Evolutionary conservation across 2,113 vertebrate genomes (phyloP).

Genomic region (Haplochromis burtoni): DNA sequence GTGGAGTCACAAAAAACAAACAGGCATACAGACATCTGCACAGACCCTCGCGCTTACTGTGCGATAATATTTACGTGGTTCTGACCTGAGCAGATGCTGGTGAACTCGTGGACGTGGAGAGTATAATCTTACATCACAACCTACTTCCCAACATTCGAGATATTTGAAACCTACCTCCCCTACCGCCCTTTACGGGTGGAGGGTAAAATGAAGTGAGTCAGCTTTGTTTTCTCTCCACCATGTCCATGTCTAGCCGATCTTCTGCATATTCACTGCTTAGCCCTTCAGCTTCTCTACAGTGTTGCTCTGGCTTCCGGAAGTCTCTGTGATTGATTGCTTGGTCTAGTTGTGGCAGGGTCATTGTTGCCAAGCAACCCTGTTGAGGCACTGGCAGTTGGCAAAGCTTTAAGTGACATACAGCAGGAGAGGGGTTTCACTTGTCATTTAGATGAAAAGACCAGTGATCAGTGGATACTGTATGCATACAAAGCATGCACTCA

Average conservation of each 20-base stretch:
- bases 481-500: neutral
- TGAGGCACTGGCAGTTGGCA: conserved; percentile 22
- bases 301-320: conserved; percentile 32
- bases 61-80: neutral
- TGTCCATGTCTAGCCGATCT: conserved; percentile 18
- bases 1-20: neutral
- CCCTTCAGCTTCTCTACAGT: neutral
- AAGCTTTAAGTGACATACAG: conserved; percentile 5
- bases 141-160: neutral
- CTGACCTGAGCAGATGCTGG: neutral
- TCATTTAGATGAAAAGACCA: neutral
- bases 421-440: neutral
- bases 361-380: conserved; percentile 56
- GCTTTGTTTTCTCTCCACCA: conserved; percentile 29
- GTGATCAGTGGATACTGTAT: neutral
- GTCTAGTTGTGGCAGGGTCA: conserved; percentile 45
- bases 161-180: neutral
- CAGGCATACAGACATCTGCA: neutral
- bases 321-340: conserved; percentile 62
- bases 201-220: conserved; percentile 40
- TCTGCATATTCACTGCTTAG: conserved; percentile 29
- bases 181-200: neutral
- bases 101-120: neutral
- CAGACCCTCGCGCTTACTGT: neutral
- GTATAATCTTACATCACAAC: neutral